Conservation (phyloP, 2,113 vertebrate genomes). For the Scophthalmus maximus region DNA sequence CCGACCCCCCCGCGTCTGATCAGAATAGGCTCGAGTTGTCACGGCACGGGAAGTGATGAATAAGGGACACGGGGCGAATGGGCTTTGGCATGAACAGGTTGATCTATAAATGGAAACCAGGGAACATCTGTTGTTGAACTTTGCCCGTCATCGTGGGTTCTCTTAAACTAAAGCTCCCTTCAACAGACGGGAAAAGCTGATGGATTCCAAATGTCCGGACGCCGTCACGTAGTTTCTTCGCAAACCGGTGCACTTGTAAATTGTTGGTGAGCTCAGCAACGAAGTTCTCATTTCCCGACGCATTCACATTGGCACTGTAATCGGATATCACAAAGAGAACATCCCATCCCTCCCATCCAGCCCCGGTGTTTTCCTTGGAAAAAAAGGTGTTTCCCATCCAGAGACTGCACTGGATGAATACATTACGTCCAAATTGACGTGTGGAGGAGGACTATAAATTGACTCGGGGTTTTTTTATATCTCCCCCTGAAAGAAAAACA, state of each 20-base stretch:
- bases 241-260: constrained; percentile 13
- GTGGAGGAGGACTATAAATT: constrained; percentile 23
- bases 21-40: constrained; percentile 10
- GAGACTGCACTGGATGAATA: too few relatives aligned
- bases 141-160: constrained; percentile 18
- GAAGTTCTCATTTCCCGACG: not conserved
- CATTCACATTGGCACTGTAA: not conserved
- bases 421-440: constrained; percentile 25
- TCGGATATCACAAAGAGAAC: not conserved
- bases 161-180: constrained; percentile 32
- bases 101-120: constrained; percentile 51
- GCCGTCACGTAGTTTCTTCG: constrained; percentile 15
- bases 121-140: constrained; percentile 55
- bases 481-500: constrained; percentile 39
- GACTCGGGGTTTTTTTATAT: constrained; percentile 22
- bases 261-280: not conserved
- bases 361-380: too few relatives aligned
- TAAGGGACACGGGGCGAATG: constrained; percentile 43
- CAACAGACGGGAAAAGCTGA: constrained; percentile 38
- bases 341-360: too few relatives aligned
- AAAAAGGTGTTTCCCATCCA: too few relatives aligned
- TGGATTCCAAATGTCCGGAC: constrained; percentile 54
- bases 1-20: constrained; percentile 5
- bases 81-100: constrained; percentile 47
- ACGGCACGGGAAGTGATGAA: constrained; percentile 52